phyloP scores from a whole-genome alignment of 2,888 invertebrate genomes.

The Drosophila mercatorum region DNA sequence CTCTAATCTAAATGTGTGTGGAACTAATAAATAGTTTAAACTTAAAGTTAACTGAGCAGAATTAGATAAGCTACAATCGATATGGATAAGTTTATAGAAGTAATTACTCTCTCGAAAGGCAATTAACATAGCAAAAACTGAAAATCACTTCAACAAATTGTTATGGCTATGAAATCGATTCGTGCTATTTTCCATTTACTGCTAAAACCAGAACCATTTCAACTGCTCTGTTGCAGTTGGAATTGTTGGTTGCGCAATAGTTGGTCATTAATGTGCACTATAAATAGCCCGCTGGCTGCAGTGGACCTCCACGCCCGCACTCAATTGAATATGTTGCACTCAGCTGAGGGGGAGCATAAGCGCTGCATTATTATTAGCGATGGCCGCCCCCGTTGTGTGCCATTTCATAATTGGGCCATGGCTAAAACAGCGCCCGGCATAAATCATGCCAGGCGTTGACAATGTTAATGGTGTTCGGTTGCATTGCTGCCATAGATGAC shows the following conservation, averaged over 20 bases:
- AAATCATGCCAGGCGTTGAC: conserved; percentile 59
- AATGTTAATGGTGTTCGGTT: conserved; percentile 50
- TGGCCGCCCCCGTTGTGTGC: conserved; percentile 1
- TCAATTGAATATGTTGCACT: conserved; percentile 29
- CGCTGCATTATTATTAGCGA: conserved; percentile 33
- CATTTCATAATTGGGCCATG: conserved; percentile 59
- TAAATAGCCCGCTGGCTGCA: conserved; percentile 25
- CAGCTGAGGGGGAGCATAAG: conserved; percentile 4
- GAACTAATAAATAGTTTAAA: conserved; percentile 18
- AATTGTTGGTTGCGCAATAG: conserved; percentile 43
- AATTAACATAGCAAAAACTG: background rate
- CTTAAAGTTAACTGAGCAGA: conserved; percentile 30
- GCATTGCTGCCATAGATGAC: conserved; percentile 30
- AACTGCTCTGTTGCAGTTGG: conserved; percentile 27
- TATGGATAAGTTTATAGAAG: background rate
- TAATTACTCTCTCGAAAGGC: background rate
- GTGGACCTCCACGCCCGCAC: background rate
- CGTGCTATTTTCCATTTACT: conserved; percentile 11
- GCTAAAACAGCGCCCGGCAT: conserved; percentile 51
- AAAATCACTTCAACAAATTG: background rate
- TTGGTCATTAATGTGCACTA: conserved; percentile 38
- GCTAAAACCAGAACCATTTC: conserved; percentile 20
- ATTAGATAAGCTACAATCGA: conserved; percentile 14
- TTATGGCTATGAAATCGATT: conserved; percentile 41
- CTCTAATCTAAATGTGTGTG: background rate